Conservation (phyloP, 2,113 vertebrate genomes). For the Uria lomvia region DNA sequence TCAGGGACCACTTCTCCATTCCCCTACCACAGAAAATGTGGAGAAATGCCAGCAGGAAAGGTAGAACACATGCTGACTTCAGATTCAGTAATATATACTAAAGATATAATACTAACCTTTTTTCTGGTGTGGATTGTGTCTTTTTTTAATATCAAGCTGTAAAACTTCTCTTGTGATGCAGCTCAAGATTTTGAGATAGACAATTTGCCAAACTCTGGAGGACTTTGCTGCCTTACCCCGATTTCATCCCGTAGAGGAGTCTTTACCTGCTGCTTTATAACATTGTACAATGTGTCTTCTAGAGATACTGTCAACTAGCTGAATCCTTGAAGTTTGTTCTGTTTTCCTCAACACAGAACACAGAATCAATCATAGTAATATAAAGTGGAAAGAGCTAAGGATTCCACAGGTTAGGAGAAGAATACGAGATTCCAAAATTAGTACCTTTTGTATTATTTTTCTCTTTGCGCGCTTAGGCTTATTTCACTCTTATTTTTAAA, state of each 20-base stretch:
- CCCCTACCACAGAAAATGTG: neutral
- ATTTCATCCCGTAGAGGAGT: neutral
- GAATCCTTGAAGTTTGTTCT: neutral
- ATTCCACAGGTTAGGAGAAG: neutral
- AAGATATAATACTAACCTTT: neutral
- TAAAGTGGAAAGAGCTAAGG: neutral
- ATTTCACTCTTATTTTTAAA: neutral
- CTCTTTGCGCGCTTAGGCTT: neutral
- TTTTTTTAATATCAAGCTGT: neutral
- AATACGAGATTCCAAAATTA: neutral
- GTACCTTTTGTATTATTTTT: neutral
- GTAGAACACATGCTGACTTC: neutral
- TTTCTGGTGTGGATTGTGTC: neutral
- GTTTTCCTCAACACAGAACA: neutral
- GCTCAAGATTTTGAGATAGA: neutral
- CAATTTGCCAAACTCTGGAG: neutral
- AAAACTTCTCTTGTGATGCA: neutral
- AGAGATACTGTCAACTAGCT: neutral
- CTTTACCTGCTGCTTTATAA: neutral
- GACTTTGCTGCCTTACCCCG: neutral
- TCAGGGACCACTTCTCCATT: neutral
- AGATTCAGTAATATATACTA: neutral
- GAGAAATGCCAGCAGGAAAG: neutral
- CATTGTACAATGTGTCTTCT: fast-evolving
- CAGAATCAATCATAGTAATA: neutral